Percentiles rank a stretch among this genome's conserved stretches.
phyloP scores from a whole-genome alignment of 1,140 invertebrate genomes.

The Anastatus disparis region DNA sequence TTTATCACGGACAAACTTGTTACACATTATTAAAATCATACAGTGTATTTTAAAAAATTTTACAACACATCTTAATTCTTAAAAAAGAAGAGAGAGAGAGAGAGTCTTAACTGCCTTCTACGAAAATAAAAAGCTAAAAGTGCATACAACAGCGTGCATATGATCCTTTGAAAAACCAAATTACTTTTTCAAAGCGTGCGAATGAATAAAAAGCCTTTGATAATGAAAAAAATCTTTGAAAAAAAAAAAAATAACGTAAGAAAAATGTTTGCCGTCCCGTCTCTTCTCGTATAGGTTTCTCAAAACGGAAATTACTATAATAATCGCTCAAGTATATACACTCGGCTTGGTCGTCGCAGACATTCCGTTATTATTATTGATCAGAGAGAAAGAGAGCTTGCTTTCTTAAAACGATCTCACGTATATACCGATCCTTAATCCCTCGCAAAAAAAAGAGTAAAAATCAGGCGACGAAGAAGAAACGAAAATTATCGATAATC shows the following conservation, averaged over 20 bases:
- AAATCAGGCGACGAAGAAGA: too few relatives aligned
- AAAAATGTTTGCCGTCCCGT: too few relatives aligned
- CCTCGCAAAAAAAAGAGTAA: background rate
- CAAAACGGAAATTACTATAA: conserved; percentile 65
- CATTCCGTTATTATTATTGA: conserved; percentile 65
- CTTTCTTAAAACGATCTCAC: conserved; percentile 47
- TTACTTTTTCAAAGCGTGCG: conserved; percentile 9
- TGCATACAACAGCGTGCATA: too few relatives aligned
- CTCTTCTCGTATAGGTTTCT: too few relatives aligned
- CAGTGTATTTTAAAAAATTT: background rate
- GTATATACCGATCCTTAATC: too few relatives aligned
- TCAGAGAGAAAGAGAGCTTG: conserved; percentile 51
- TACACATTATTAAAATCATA: too few relatives aligned
- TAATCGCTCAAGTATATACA: conserved; percentile 50
- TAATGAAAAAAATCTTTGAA: conserved; percentile 40
- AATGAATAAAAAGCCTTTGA: conserved; percentile 33
- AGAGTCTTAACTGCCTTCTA: too few relatives aligned
- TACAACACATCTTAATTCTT: too few relatives aligned
- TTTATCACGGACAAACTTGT: too few relatives aligned
- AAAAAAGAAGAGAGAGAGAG: background rate
- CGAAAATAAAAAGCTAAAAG: too few relatives aligned
- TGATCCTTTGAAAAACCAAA: background rate
- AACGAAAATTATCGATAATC: conserved; percentile 65
- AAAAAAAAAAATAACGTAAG: too few relatives aligned
- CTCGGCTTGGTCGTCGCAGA: conserved; percentile 42